phyloP scores from a whole-genome alignment of 2,797 vertebrate species.

The Clarias laeviceps region DNA sequence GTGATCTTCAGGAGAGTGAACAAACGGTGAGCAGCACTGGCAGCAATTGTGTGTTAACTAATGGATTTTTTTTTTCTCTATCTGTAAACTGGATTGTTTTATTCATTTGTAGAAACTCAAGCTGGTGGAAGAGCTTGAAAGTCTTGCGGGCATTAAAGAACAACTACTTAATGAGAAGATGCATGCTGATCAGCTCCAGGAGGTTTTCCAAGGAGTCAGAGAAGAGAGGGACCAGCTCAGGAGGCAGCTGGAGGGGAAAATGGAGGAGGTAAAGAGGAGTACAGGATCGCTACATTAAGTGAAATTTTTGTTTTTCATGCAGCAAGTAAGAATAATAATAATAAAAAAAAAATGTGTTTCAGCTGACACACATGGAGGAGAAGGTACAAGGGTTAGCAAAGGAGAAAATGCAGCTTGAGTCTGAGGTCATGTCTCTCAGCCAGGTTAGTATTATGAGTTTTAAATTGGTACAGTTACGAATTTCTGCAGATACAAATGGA shows the following conservation, averaged over 20 bases:
- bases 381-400: constrained; percentile 37
- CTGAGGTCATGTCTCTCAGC: constrained; percentile 47
- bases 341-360: not conserved
- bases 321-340: not conserved
- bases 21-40: constrained; percentile 56
- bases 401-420: constrained; percentile 28
- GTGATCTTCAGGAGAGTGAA: constrained; percentile 61
- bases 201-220: constrained; percentile 56
- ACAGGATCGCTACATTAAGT: not conserved
- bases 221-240: constrained; percentile 65
- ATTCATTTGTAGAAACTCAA: constrained; percentile 11
- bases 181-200: constrained; percentile 68
- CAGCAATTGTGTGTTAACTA: not conserved
- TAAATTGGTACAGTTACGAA: no score
- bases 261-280: constrained; percentile 60
- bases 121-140: constrained; percentile 41
- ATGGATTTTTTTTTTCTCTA: no score
- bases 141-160: constrained; percentile 48
- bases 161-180: constrained; percentile 51
- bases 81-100: not conserved
- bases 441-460: constrained; percentile 55
- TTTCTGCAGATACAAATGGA: no score
- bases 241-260: constrained; percentile 66
- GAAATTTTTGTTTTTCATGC: not conserved
- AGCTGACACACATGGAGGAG: constrained; percentile 22